These are phyloP conservation scores for Neotoma lepida DNA, from an alignment of 2,113 vertebrate species.

Conservation along the genomic window DNA sequence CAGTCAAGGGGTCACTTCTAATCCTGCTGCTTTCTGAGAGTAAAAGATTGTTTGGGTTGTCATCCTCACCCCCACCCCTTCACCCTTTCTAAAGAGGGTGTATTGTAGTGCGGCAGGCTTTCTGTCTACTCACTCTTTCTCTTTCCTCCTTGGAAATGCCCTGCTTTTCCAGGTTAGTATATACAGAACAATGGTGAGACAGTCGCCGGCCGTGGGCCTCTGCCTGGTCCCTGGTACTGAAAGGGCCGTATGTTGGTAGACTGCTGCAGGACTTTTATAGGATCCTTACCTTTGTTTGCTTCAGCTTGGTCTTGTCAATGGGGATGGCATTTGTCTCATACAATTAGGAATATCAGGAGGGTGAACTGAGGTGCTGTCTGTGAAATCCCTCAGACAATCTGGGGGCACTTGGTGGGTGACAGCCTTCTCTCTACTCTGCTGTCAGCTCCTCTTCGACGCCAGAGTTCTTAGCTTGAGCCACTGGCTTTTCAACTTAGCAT, in stretches of 20 bases:
- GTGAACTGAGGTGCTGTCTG: background rate
- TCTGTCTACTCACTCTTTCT: background rate
- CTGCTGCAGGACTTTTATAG: background rate
- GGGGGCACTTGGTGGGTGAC: background rate
- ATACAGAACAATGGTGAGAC: background rate
- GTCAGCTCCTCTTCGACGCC: background rate
- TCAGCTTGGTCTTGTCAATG: conserved; percentile 3
- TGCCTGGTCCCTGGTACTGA: background rate
- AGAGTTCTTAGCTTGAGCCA: background rate
- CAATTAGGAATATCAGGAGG: background rate
- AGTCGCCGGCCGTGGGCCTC: background rate
- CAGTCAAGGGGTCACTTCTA: background rate
- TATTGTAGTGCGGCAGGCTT: background rate
- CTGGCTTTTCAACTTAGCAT: background rate
- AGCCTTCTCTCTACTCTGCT: background rate
- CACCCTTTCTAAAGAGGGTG: background rate
- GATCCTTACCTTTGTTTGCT: background rate
- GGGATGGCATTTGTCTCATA: background rate
- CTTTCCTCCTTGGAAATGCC: background rate
- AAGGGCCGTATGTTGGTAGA: background rate
- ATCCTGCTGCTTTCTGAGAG: background rate
- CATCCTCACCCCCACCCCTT: background rate
- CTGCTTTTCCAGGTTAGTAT: background rate
- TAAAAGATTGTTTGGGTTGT: conserved; percentile 28
- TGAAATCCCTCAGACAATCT: background rate